Base-by-base conservation (phyloP, 2,113 vertebrate genomes). In the Melospiza melodia region DNA sequence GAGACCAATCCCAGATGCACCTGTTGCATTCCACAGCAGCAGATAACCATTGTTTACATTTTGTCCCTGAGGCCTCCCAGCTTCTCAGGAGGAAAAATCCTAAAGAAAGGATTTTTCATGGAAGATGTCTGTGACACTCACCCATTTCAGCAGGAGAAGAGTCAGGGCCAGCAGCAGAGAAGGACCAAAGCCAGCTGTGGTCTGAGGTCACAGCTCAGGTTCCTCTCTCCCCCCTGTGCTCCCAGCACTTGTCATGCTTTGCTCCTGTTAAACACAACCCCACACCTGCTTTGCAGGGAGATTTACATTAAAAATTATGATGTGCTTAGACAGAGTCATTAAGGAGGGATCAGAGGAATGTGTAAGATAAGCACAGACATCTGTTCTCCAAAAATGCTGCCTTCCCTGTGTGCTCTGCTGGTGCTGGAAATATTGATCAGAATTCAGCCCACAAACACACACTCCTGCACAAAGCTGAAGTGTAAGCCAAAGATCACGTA, bases 291-390 rank as follows among this genome's bases (percentile, higher is more conserved):
- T 78, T 83, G 78, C 81, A 72, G 74, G 28, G 81, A 89, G 77
- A 49, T 87, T 93, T 91, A 73, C 62, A 76, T 82, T 79, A 85
- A 87, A 82, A 87, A 69, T 73, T 11, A 76, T 48, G 52, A 76
- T 44, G 66, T 78, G 87, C 74, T 93, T 84, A 72, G 74, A 51
- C 61, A 39, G 15, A 84, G 75, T 63, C 15, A 15, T 91, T 93
- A 91, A 87, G 74, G 87, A 67, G 51, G 92, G 82, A 84, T 87
- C 78, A 91, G 87, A 89, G 78, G 83, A 87, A 76, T 43, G 31
- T 27, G 48, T 44, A 30, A 75, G 84, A 76, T 82, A 88, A 92
- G 86, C 89, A 59, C 2, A 82, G 84, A 44, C 81, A 87, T 59
- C 87, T 84, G 79, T 37, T 89, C 77, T 71, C 48, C 72, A 44